These are phyloP conservation scores for Macrotrachela quadricornifera DNA, from an alignment of 1,140 invertebrate genomes.

Conservation along the genomic window DNA sequence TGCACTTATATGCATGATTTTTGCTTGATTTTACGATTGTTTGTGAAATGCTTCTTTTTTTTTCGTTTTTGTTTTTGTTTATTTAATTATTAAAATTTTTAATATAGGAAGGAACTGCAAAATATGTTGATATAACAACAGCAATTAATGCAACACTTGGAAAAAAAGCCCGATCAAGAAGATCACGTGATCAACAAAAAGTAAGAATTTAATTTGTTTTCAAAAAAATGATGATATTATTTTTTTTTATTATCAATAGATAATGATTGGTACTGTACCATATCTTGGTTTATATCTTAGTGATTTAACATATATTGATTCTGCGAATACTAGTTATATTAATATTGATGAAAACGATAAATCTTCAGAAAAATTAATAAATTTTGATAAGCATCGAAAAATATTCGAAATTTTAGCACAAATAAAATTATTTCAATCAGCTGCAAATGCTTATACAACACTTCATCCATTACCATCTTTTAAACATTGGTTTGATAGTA, in stretches of 20 bases:
- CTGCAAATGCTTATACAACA: slow-evolving; percentile 36
- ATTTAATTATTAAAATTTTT: slow-evolving; percentile 1
- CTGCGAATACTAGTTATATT: slow-evolving; percentile 49
- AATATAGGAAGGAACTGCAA: slow-evolving; percentile 64
- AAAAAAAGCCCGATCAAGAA: slow-evolving; percentile 3
- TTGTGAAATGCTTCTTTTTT: too few species aligned
- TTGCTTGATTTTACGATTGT: too few species aligned
- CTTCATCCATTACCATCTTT: too few species aligned
- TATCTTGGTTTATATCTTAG: slow-evolving; percentile 94
- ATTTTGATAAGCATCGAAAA: slow-evolving; percentile 91
- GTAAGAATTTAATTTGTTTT: too few species aligned
- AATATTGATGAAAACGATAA: too few species aligned
- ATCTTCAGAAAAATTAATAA: slow-evolving; percentile 49
- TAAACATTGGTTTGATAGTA: too few species aligned
- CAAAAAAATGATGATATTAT: too few species aligned
- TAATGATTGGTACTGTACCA: slow-evolving; percentile 65
- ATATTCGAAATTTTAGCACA: slow-evolving; percentile 94
- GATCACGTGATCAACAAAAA: not conserved
- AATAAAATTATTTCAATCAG: slow-evolving; percentile 68
- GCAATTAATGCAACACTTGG: slow-evolving; percentile 9
- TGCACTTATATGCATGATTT: too few species aligned
- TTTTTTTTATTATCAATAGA: too few species aligned
- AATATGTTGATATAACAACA: slow-evolving; percentile 52
- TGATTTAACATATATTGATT: slow-evolving; percentile 94
- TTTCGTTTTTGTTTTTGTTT: too few species aligned